Evolutionary conservation across 2,888 invertebrate genomes (phyloP).

Genomic region (Lasius platythorax): DNA sequence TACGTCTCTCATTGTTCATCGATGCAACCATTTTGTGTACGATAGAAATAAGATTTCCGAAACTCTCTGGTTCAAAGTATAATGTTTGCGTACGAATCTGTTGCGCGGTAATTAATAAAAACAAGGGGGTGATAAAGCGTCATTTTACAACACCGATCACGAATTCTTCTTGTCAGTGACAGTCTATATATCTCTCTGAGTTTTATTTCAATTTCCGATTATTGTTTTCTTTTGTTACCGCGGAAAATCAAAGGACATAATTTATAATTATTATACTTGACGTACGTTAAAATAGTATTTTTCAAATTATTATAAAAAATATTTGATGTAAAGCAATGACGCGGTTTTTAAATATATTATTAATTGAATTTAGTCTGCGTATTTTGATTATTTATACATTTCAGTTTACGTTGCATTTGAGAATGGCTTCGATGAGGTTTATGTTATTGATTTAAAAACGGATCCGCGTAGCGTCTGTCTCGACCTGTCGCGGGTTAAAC

Average conservation of each 20-base stretch:
- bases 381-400: conserved; percentile 13
- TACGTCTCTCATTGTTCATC: conserved; percentile 29
- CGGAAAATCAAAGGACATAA: neutral
- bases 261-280: conserved; percentile 2
- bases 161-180: neutral
- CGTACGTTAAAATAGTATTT: neutral
- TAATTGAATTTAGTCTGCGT: neutral
- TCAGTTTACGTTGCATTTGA: conserved; percentile 8
- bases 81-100: conserved; percentile 3
- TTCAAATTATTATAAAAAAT: neutral
- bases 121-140: neutral
- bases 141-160: neutral
- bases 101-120: neutral
- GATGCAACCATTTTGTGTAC: conserved; percentile 29
- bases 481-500: conserved; percentile 37
- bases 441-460: conserved; percentile 47
- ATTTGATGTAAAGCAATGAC: neutral
- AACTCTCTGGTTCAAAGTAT: neutral
- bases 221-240: neutral
- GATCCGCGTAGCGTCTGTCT: conserved; percentile 44
- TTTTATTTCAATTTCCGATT: neutral
- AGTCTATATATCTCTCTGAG: conserved; percentile 4
- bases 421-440: conserved; percentile 22
- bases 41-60: neutral
- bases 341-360: neutral